Base-by-base conservation (phyloP, 2,797 vertebrate genomes). In the Manis javanica region DNA sequence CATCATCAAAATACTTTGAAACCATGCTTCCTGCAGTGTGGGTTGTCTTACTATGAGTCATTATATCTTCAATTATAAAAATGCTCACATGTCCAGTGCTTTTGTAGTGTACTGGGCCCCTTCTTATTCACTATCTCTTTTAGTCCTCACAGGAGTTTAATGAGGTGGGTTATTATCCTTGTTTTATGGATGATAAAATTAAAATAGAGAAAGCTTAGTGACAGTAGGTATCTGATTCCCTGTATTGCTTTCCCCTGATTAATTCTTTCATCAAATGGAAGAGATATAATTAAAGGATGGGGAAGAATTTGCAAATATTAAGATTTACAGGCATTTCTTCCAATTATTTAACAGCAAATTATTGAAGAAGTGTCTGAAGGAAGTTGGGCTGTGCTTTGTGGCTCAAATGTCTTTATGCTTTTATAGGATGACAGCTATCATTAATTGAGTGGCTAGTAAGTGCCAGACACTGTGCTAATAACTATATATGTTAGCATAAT, bases 171-270 rank as follows among this genome's bases (percentile, higher is more conserved):
- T 91, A 59, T 69, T 90, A 83, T 37, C 14, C 34, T 87, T 91
- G 55, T 63, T 79, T 87, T 77, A 42, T 72, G 66, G 66, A 75
- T 87, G 29, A 87, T 95, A 88, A 96, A 74, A 53, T 42, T 90
- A 71, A 95, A 81, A 46, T 78, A 69, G 82, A 90, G 55, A 90
- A 68, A 31, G 77, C 15, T 87, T 96, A 53, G 61, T 66, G 42
- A 31, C 42, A 69, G 0, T 59, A n/a, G 81, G 11, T 79, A 75
- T 87, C 69, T 79, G 88, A 89, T 74, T 86, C 79, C 55, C 55
- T 59, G 12, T 4, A 26, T 51, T 82, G 16, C 42, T 95, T 87
- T 82, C 46, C 49, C 23, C 59, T 59, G 31, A 46, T 81, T 96
- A n/a, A 18, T 81, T 84, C 29, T 89, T 91, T 90, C 29, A 77